Conservation (phyloP, 2,888 invertebrate species). For the Cyaniris semiargus region DNA sequence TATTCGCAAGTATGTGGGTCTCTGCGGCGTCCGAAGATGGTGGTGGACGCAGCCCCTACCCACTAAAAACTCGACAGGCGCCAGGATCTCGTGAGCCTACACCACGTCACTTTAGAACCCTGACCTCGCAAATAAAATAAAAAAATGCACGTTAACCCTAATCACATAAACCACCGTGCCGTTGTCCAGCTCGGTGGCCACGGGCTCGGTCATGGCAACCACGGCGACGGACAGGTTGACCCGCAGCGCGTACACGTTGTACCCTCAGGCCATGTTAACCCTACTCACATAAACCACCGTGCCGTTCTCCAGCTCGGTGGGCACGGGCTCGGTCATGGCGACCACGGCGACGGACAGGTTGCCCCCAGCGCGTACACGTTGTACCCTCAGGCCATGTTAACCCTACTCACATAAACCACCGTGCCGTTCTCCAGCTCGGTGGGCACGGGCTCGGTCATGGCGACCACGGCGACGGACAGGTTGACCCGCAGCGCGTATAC, state of each 20-base stretch:
- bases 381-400: constrained; percentile 48
- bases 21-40: too few relatives aligned
- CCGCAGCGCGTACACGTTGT: constrained; percentile 89
- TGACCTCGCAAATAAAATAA: not conserved
- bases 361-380: constrained; percentile 91
- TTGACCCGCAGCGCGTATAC: constrained; percentile 92
- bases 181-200: constrained; percentile 80
- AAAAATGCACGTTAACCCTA: constrained; percentile 36
- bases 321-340: constrained; percentile 91
- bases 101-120: too few relatives aligned
- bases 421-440: constrained; percentile 83
- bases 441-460: constrained; percentile 90
- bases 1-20: too few relatives aligned
- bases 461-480: constrained; percentile 95
- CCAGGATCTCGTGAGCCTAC: too few relatives aligned
- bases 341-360: constrained; percentile 96
- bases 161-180: constrained; percentile 83
- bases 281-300: constrained; percentile 78
- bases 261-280: not conserved
- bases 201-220: constrained; percentile 93
- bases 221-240: constrained; percentile 96
- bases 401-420: constrained; percentile 74
- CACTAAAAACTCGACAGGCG: too few relatives aligned
- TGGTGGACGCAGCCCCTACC: too few relatives aligned
- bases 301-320: constrained; percentile 82